Base-by-base conservation (phyloP, 2,113 vertebrate species). In the Sinocyclocheilus anshuiensis region DNA sequence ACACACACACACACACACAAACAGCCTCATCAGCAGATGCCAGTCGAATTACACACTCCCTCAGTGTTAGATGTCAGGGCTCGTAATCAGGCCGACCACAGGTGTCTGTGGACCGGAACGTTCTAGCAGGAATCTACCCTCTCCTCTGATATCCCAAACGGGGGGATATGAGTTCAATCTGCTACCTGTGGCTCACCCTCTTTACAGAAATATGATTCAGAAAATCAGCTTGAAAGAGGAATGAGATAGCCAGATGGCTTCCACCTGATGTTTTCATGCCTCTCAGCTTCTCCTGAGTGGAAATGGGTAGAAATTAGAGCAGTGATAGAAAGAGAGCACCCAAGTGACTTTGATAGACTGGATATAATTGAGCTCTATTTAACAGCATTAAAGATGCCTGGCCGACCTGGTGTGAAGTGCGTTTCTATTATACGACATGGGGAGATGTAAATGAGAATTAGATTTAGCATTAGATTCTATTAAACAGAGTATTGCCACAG, bases 31-130 rank as follows among this genome's bases (percentile, higher is more conserved):
- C 76, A 86, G 77, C 67, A 67, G 26, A 80, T 39, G 65, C 82
- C 84, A 84, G 39, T 80, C 18, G 75, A 75, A 86, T 81, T 61
- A 81, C 85, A 86, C 78, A 81, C 45, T 48, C 63, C 53, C 63
- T 42, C 74, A 78, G 72, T 83, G 80, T 85, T 85, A 65, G 61
- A 74, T 57, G 79, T 77, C 85, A 83, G 16, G 74, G 76, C 76
- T 83, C 55, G 29, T 71, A 86, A 89, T 86, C 85, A 86, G 77
- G 74, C 80, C 29, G 48, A 12, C 77, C 69, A 84, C 85, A 81
- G 36, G 85, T 77, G 87, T 81, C 57, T 75, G 80, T 29, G 39
- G 55, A 86, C 81, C 65, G 77, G 77, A 84, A 79, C 63, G 67
- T 22, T 72, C 55, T 33, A 53, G 61, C 4, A 29, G 57, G 36